Conservation (phyloP, 2,113 vertebrate species). For the Perca flavescens region DNA sequence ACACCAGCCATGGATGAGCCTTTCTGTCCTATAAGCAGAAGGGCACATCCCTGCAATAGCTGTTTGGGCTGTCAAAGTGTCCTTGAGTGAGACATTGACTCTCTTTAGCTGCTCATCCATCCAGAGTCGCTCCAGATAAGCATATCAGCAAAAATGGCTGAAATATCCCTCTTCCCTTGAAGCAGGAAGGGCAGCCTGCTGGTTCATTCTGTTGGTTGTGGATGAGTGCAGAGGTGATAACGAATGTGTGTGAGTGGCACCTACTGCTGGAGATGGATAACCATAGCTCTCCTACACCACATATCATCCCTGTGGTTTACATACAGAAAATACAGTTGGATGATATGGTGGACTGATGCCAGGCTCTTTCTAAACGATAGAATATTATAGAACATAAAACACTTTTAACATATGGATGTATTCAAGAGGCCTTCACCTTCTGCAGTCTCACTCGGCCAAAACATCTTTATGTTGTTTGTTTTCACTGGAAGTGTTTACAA, state of each 20-base stretch:
- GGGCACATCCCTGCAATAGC: background rate
- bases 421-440: background rate
- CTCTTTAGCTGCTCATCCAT: slow-evolving; percentile 37
- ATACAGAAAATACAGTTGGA: slow-evolving; percentile 36
- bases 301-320: slow-evolving; percentile 54
- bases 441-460: background rate
- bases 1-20: background rate
- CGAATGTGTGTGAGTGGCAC: slow-evolving; percentile 61
- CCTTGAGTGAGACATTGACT: slow-evolving; percentile 51
- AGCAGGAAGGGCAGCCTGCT: slow-evolving; percentile 14
- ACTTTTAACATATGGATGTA: slow-evolving; percentile 16
- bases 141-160: slow-evolving; percentile 35
- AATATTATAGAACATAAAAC: slow-evolving; percentile 17
- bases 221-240: slow-evolving; percentile 56
- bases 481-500: slow-evolving; percentile 12
- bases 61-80: slow-evolving; percentile 23
- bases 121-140: slow-evolving; percentile 30
- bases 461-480: slow-evolving; percentile 7
- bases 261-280: slow-evolving; percentile 52
- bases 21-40: slow-evolving; percentile 28
- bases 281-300: slow-evolving; percentile 45
- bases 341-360: slow-evolving; percentile 25
- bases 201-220: slow-evolving; percentile 54
- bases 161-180: slow-evolving; percentile 36
- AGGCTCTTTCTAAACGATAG: slow-evolving; percentile 13